These are phyloP conservation scores for Oppia nitens DNA, from an alignment of 1,140 invertebrate genomes.

Conservation along the genomic window DNA sequence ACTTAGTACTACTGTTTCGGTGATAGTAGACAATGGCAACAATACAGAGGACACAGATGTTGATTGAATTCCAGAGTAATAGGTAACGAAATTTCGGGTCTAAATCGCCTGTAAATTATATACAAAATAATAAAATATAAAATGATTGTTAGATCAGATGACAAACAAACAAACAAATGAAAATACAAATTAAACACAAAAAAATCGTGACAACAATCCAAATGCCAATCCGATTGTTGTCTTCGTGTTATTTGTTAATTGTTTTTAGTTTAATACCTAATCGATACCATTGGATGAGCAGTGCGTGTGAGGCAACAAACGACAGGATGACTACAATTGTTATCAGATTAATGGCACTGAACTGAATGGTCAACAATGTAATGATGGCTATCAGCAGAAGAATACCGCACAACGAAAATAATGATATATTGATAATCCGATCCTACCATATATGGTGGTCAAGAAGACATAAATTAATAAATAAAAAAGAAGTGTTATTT, in stretches of 20 bases:
- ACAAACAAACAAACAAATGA: neutral
- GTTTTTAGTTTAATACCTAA: constrained; percentile 2
- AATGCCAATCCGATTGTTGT: too few relatives aligned
- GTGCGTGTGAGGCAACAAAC: neutral
- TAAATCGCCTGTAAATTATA: neutral
- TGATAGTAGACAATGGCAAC: neutral
- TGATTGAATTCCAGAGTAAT: neutral
- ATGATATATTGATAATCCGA: neutral
- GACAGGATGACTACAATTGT: neutral
- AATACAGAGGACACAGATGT: neutral
- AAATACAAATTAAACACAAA: neutral
- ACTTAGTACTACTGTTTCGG: too few relatives aligned
- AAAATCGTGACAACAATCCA: too few relatives aligned
- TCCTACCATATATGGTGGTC: neutral
- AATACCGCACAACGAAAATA: neutral
- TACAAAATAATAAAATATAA: neutral
- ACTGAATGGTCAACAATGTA: neutral
- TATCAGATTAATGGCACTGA: neutral
- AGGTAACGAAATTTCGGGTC: neutral
- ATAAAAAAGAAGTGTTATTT: too few relatives aligned
- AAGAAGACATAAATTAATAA: too few relatives aligned
- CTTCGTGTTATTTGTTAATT: too few relatives aligned
- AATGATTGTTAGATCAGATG: neutral
- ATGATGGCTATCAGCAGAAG: neutral
- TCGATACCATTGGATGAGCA: constrained; percentile 1